Evolutionary conservation across 2,888 invertebrate species (phyloP).

Genomic region (Pristionchus mayeri): DNA sequence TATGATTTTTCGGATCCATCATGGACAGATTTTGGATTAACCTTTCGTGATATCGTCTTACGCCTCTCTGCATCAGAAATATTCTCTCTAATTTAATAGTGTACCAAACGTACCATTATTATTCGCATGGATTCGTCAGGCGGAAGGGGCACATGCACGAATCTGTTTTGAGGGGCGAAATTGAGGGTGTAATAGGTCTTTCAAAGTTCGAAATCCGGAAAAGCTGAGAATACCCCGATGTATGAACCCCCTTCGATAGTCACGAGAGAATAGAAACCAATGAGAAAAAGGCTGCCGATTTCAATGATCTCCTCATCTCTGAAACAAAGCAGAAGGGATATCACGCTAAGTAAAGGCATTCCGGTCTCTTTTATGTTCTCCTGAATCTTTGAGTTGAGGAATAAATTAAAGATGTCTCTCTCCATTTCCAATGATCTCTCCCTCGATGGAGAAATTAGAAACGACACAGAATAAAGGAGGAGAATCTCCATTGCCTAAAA

Average conservation of each 20-base stretch:
- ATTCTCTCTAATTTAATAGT: background rate
- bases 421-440: conserved; percentile 1
- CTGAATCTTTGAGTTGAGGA: too few relatives aligned
- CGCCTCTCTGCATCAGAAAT: background rate
- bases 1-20: too few relatives aligned
- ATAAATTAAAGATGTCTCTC: too few relatives aligned
- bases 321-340: background rate
- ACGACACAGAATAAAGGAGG: too few relatives aligned
- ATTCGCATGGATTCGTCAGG: background rate
- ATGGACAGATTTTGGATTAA: too few relatives aligned
- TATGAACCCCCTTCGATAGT: background rate
- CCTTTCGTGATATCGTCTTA: background rate
- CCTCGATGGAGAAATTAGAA: too few relatives aligned
- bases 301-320: too few relatives aligned
- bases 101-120: background rate
- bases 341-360: too few relatives aligned
- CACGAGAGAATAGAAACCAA: background rate
- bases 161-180: background rate
- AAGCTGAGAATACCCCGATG: background rate
- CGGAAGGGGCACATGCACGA: background rate
- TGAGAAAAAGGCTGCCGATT: too few relatives aligned
- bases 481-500: too few relatives aligned
- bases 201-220: conserved; percentile 4
- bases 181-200: conserved; percentile 23
- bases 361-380: too few relatives aligned